phyloP scores from a whole-genome alignment of 2,113 vertebrate genomes.

The Mormyrus iriodes region DNA sequence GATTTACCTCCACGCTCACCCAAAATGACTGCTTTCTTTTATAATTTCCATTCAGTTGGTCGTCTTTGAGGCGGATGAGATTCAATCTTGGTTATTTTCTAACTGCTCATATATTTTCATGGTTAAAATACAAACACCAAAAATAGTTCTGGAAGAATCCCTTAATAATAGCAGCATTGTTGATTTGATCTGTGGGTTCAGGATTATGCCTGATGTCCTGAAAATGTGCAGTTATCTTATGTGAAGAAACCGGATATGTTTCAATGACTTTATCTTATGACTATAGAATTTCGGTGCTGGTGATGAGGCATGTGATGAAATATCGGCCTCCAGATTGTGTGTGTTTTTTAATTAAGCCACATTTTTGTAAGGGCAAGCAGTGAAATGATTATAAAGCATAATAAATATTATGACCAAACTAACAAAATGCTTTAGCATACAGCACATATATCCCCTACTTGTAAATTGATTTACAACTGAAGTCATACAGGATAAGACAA shows the following conservation, averaged over 20 bases:
- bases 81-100: not conserved
- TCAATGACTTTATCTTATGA: not conserved
- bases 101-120: not conserved
- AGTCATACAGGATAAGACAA: not conserved
- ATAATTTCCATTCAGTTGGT: slow-evolving; percentile 1
- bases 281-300: not conserved
- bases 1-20: slow-evolving; percentile 9
- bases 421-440: not conserved
- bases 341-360: not conserved
- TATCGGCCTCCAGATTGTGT: not conserved
- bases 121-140: not conserved
- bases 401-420: not conserved
- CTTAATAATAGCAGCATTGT: not conserved
- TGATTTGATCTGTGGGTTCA: not conserved
- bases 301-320: not conserved
- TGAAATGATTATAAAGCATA: not conserved
- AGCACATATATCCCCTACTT: not conserved
- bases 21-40: slow-evolving; percentile 9
- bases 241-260: not conserved
- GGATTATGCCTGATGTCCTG: not conserved
- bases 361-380: not conserved
- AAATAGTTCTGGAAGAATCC: not conserved
- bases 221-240: not conserved
- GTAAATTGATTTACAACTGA: not conserved
- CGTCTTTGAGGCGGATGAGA: not conserved